These are phyloP conservation scores for Amphimedon queenslandica DNA, from an alignment of 37 sponge, comb jelly and placozoan species.

Conservation along the genomic window DNA sequence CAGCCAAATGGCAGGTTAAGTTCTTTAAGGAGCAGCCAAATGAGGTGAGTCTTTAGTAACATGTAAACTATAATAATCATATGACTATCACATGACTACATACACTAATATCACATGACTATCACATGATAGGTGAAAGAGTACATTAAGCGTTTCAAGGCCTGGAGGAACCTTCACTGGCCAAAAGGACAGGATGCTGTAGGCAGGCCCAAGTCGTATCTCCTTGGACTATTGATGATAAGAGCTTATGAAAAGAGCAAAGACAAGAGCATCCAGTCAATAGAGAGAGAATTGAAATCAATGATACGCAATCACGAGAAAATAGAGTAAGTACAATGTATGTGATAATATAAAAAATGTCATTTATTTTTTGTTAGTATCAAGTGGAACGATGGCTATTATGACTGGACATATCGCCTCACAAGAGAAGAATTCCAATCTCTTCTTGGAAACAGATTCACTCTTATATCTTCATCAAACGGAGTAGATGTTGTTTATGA, in stretches of 20 bases:
- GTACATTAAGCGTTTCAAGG: conserved; percentile 54
- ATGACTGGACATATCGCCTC: background rate
- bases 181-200: background rate
- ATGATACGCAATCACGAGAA: conserved; percentile 18
- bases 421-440: background rate
- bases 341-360: background rate
- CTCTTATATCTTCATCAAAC: no score
- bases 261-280: background rate
- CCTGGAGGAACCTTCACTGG: conserved; percentile 53
- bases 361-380: background rate
- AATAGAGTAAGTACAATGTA: conserved; percentile 19
- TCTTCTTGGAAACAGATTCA: background rate
- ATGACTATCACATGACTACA: background rate
- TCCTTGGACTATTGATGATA: conserved; percentile 24
- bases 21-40: conserved; percentile 42
- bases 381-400: conserved; percentile 7
- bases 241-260: conserved; percentile 18
- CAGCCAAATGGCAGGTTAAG: conserved; percentile 47
- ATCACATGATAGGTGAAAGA: conserved; percentile 33
- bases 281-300: conserved; percentile 4
- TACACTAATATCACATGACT: background rate
- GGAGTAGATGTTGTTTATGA: background rate
- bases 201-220: conserved; percentile 47
- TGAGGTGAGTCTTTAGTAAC: conserved; percentile 42
- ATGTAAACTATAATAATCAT: no score